phyloP scores from a whole-genome alignment of 2,113 vertebrate genomes.

The Mola mola region DNA sequence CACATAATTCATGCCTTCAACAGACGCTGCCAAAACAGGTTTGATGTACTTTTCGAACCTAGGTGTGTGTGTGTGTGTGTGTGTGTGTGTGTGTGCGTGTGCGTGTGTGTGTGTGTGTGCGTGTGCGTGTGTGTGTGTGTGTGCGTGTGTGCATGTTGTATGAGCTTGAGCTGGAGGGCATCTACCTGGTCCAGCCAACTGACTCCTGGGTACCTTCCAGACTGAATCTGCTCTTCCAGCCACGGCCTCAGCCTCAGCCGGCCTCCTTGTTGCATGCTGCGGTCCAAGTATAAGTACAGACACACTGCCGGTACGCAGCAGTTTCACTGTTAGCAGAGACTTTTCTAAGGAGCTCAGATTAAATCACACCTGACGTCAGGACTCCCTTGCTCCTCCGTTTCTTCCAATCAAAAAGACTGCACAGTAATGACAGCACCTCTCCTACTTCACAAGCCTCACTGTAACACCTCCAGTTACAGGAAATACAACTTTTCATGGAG shows the following conservation, averaged over 20 bases:
- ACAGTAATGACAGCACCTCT: background rate
- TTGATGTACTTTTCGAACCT: background rate
- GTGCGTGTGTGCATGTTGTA: too few species aligned
- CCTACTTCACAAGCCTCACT: conserved; percentile 14
- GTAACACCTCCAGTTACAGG: conserved; percentile 54
- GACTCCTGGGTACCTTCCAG: conserved; percentile 82
- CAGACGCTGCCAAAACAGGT: too few species aligned
- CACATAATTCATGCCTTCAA: too few species aligned
- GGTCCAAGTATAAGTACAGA: conserved; percentile 18
- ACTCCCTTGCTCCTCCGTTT: conserved; percentile 22
- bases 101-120: conserved; percentile 1
- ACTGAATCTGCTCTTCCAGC: conserved; percentile 84
- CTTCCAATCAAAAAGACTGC: conserved; percentile 55
- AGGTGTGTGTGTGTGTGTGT: conserved; percentile 1
- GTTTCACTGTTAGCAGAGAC: conserved; percentile 9
- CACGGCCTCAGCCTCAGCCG: conserved; percentile 80
- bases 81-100: too few species aligned
- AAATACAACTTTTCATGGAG: conserved; percentile 8
- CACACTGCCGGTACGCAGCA: background rate
- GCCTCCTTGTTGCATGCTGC: conserved; percentile 75
- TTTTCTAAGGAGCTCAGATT: conserved; percentile 28
- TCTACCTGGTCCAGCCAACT: conserved; percentile 82
- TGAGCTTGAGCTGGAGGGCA: background rate
- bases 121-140: too few species aligned
- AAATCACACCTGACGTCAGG: conserved; percentile 23